Evolutionary conservation across 2,113 vertebrate genomes (phyloP).

Genomic region (Scomber colias): DNA sequence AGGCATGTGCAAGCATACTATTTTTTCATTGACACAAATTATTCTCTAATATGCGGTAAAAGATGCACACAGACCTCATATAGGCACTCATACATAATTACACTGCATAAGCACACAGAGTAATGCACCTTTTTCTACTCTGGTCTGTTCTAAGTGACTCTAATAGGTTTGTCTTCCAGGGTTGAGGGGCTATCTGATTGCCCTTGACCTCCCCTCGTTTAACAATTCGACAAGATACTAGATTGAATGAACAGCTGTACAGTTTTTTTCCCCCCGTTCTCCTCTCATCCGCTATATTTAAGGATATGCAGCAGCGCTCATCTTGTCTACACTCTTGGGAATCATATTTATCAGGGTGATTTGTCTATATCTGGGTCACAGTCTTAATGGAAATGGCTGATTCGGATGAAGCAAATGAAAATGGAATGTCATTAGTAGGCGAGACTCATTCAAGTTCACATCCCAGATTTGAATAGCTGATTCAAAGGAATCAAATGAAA

Average conservation of each 20-base stretch:
- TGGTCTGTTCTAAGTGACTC: constrained; percentile 43
- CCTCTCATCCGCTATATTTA: constrained; percentile 16
- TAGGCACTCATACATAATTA: constrained; percentile 26
- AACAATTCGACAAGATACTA: constrained; percentile 34
- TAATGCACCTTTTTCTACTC: constrained; percentile 17
- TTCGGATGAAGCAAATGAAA: constrained; percentile 51
- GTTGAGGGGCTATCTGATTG: constrained; percentile 49
- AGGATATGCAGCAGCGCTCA: constrained; percentile 33
- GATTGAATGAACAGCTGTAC: constrained; percentile 29
- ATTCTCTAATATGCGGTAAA: constrained; percentile 31
- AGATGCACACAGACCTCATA: constrained; percentile 19
- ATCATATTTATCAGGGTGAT: constrained; percentile 58
- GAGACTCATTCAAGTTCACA: constrained; percentile 50
- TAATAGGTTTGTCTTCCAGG: constrained; percentile 45
- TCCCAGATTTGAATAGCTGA: constrained; percentile 61
- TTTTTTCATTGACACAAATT: constrained; percentile 37
- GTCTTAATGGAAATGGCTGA: constrained; percentile 62
- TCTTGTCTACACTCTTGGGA: constrained; percentile 27
- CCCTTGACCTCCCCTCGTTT: constrained; percentile 57
- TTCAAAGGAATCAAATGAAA: constrained; percentile 67
- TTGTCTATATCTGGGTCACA: constrained; percentile 69
- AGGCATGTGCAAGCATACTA: neutral
- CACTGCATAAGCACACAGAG: constrained; percentile 13
- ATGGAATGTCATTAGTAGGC: constrained; percentile 62
- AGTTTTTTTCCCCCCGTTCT: neutral